Percentiles rank a stretch among this genome's conserved stretches.
phyloP scores from a whole-genome alignment of 2,797 vertebrate genomes.

The Menidia menidia region DNA sequence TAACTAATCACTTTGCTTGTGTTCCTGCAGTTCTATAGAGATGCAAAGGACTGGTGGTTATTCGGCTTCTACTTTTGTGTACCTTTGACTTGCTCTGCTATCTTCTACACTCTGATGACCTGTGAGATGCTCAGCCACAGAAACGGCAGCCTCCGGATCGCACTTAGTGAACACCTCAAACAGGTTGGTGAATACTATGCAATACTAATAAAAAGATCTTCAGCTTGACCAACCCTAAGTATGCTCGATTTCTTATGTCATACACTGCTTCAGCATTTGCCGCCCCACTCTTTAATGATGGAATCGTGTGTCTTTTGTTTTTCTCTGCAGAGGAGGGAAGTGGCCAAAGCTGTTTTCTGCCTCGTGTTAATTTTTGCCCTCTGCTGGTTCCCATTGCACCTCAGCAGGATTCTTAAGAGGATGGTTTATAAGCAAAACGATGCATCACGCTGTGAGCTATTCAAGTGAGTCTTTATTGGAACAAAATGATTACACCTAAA shows the following conservation, averaged over 20 bases:
- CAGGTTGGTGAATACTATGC: constrained; percentile 83
- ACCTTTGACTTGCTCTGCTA: constrained; percentile 90
- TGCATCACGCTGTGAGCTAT: constrained; percentile 88
- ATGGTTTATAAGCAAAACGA: constrained; percentile 82
- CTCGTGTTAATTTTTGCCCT: constrained; percentile 97
- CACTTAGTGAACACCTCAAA: constrained; percentile 96
- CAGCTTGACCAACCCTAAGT: background rate
- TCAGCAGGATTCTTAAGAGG: constrained; percentile 93
- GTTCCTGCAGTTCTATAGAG: constrained; percentile 86
- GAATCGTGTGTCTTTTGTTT: constrained; percentile 18
- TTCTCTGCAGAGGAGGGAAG: constrained; percentile 91
- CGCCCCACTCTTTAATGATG: background rate
- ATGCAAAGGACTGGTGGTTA: constrained; percentile 95
- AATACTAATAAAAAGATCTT: background rate
- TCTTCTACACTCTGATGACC: constrained; percentile 97
- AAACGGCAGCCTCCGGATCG: constrained; percentile 94
- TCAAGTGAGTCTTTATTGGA: constrained; percentile 77
- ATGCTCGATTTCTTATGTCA: too few relatives aligned
- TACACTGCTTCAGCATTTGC: background rate
- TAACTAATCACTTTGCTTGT: background rate
- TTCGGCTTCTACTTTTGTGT: constrained; percentile 97
- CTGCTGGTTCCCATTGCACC: constrained; percentile 97
- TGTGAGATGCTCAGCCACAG: constrained; percentile 95
- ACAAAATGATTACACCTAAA: background rate
- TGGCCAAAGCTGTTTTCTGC: constrained; percentile 98